Evolutionary conservation across 2,797 vertebrate species (phyloP).

Genomic region (Crax fasciolata): DNA sequence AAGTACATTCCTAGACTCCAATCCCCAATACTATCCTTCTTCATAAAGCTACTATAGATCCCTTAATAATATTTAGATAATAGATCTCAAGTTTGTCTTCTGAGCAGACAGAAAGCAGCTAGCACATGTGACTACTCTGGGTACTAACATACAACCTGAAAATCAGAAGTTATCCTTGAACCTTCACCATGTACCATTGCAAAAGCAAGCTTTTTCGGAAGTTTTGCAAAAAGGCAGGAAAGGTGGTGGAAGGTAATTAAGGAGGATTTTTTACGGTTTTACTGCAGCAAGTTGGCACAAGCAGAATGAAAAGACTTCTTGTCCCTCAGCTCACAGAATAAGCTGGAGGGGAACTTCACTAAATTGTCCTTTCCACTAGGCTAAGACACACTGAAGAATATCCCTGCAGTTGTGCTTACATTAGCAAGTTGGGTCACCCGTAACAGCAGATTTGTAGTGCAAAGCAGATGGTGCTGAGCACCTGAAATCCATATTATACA

Average conservation of each 20-base stretch:
- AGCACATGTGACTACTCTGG: not conserved
- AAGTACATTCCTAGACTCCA: not conserved
- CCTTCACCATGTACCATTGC: not conserved
- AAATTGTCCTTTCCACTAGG: not conserved
- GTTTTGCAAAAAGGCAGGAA: not conserved
- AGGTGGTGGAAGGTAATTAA: not conserved
- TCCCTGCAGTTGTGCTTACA: not conserved
- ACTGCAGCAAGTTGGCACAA: not conserved
- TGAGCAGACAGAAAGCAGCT: not conserved
- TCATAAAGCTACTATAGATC: not conserved
- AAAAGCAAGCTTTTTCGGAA: not conserved
- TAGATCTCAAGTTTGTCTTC: not conserved
- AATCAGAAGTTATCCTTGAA: not conserved
- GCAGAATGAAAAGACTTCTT: not conserved
- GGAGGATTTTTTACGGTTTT: not conserved
- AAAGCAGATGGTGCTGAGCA: slow-evolving; percentile 29
- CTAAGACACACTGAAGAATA: not conserved
- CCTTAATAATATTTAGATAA: not conserved
- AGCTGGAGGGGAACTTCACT: not conserved
- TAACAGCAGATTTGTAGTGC: slow-evolving; percentile 18
- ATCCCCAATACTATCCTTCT: not conserved
- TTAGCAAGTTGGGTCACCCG: slow-evolving; percentile 24
- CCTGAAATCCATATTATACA: slow-evolving; percentile 13
- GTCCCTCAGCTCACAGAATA: not conserved
- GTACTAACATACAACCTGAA: not conserved